Evolutionary conservation across 2,113 vertebrate species (phyloP).

Genomic region (Bothrops jararaca): DNA sequence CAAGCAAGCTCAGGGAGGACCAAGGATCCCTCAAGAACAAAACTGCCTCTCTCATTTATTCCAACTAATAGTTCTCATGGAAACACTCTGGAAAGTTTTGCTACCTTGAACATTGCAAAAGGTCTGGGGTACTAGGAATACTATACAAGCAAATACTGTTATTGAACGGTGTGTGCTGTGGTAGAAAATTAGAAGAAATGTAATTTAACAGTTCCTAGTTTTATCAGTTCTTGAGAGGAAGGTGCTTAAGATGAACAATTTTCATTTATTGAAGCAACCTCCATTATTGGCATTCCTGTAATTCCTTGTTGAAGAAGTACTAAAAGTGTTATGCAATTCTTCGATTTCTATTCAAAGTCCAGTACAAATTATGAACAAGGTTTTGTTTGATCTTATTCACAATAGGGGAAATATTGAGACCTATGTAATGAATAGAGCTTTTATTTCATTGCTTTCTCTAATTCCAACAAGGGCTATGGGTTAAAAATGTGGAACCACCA

Average conservation of each 20-base stretch:
- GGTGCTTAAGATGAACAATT: neutral
- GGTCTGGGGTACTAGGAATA: neutral
- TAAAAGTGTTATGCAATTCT: neutral
- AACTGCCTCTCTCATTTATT: neutral
- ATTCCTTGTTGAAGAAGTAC: neutral
- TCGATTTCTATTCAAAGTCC: neutral
- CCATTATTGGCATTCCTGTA: neutral
- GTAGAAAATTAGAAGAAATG: neutral
- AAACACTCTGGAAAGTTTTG: neutral
- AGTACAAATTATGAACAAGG: slow-evolving; percentile 10
- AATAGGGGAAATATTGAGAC: neutral
- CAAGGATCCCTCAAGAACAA: neutral
- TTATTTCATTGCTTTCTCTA: neutral
- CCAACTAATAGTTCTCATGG: neutral
- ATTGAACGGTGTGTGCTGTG: neutral
- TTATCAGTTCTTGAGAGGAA: neutral
- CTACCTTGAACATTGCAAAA: neutral
- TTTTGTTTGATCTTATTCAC: neutral
- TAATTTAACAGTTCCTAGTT: neutral
- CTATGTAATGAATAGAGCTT: slow-evolving; percentile 3
- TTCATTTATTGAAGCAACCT: neutral
- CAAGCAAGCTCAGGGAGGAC: neutral
- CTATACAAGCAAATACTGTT: neutral
- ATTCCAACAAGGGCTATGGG: neutral
- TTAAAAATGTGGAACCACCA: neutral